phyloP scores from a whole-genome alignment of 2,113 vertebrate species.

The Andinoacara biseriatus region DNA sequence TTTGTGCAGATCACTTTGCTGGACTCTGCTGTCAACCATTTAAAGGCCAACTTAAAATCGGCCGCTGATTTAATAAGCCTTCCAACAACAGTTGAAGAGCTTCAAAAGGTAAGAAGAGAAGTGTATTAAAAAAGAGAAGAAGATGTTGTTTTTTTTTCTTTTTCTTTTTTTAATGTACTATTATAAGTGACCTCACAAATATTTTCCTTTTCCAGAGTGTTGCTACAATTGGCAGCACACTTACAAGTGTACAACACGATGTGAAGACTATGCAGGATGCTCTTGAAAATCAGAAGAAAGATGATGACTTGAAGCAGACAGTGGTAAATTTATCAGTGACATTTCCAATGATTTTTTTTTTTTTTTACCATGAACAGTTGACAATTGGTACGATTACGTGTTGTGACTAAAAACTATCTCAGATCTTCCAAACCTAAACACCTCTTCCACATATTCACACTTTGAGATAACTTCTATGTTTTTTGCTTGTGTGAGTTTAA shows the following conservation, averaged over 20 bases:
- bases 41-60: constrained; percentile 92
- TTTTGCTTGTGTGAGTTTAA: neutral
- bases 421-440: neutral
- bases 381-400: neutral
- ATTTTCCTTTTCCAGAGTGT: constrained; percentile 84
- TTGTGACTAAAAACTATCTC: neutral
- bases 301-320: constrained; percentile 80
- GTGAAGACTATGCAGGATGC: constrained; percentile 88
- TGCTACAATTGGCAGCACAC: constrained; percentile 92
- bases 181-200: neutral
- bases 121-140: neutral
- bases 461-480: neutral
- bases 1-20: constrained; percentile 83
- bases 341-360: neutral
- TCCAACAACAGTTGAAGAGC: constrained; percentile 91
- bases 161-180: neutral
- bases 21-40: constrained; percentile 89
- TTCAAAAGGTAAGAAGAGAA: constrained; percentile 87
- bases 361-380: neutral
- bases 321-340: constrained; percentile 79
- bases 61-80: constrained; percentile 92
- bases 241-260: constrained; percentile 94
- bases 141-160: neutral
- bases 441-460: neutral
- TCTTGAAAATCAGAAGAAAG: constrained; percentile 88